Conservation (phyloP, 2,797 vertebrate genomes). For the Glossophaga mutica region DNA sequence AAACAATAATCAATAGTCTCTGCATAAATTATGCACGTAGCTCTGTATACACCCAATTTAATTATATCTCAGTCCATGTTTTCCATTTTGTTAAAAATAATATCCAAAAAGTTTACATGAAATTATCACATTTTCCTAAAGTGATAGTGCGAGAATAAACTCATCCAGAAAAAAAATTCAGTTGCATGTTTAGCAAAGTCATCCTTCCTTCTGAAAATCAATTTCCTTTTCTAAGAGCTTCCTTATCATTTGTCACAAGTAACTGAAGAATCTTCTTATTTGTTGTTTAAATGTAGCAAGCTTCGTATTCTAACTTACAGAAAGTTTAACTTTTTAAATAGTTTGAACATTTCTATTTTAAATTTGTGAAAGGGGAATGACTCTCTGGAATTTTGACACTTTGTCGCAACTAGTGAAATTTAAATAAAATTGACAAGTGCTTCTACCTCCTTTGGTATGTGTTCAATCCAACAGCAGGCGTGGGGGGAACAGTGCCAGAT, state of each 20-base stretch:
- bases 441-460: not conserved
- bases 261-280: not conserved
- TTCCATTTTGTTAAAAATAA: not conserved
- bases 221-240: not conserved
- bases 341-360: conserved; percentile 3
- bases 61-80: not conserved
- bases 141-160: not conserved
- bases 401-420: not conserved
- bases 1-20: conserved; percentile 13
- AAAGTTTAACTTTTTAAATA: not conserved
- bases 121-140: not conserved
- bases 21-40: not conserved
- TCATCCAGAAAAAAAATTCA: not conserved
- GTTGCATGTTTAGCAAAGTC: not conserved
- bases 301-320: not conserved
- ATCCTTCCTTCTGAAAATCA: not conserved
- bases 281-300: not conserved
- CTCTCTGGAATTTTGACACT: not conserved
- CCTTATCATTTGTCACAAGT: not conserved
- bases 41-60: not conserved
- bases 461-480: not conserved
- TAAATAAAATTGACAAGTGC: not conserved
- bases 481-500: not conserved
- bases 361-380: not conserved
- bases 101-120: not conserved